Evolutionary conservation across 37 sponge, comb jelly and placozoan genomes (phyloP).

Genomic region (Haliclona indistincta): DNA sequence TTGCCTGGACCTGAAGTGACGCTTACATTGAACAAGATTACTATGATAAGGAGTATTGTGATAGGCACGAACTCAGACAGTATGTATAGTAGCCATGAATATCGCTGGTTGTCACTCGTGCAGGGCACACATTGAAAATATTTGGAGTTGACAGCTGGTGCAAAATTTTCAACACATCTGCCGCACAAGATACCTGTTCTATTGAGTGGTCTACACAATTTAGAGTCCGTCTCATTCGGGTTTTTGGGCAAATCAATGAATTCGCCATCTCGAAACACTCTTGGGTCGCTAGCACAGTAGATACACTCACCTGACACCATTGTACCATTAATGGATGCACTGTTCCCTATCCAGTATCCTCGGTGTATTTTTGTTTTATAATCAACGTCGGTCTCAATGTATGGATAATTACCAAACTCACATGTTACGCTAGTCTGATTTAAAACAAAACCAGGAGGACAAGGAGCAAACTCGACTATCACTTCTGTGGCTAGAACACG

Average conservation of each 20-base stretch:
- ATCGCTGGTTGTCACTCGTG: neutral
- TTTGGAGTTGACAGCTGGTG: conserved; percentile 18
- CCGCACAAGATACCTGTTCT: conserved; percentile 25
- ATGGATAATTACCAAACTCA: neutral
- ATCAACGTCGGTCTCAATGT: neutral
- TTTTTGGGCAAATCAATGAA: too few species aligned
- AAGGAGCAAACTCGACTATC: neutral
- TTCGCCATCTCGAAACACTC: neutral
- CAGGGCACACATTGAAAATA: conserved; percentile 31
- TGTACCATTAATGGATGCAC: too few species aligned
- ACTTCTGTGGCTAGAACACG: conserved; percentile 14
- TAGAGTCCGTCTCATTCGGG: neutral
- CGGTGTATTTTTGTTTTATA: neutral
- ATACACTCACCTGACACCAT: neutral
- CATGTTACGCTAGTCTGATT: neutral
- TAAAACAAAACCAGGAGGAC: conserved; percentile 23
- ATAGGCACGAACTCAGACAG: conserved; percentile 13
- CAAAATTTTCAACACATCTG: neutral
- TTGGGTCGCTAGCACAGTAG: neutral
- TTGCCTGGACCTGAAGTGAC: conserved; percentile 31
- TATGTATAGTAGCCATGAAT: conserved; percentile 15
- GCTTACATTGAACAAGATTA: conserved; percentile 26
- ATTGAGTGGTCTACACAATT: conserved; percentile 5
- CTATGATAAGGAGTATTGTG: conserved; percentile 8
- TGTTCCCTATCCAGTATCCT: conserved; percentile 8